A percentile compares a stretch with the other conserved stretches of the same genome.
Evolutionary conservation across 92 coral and sea anemone species (phyloP).

Genomic region (Plumapathes pennacea): DNA sequence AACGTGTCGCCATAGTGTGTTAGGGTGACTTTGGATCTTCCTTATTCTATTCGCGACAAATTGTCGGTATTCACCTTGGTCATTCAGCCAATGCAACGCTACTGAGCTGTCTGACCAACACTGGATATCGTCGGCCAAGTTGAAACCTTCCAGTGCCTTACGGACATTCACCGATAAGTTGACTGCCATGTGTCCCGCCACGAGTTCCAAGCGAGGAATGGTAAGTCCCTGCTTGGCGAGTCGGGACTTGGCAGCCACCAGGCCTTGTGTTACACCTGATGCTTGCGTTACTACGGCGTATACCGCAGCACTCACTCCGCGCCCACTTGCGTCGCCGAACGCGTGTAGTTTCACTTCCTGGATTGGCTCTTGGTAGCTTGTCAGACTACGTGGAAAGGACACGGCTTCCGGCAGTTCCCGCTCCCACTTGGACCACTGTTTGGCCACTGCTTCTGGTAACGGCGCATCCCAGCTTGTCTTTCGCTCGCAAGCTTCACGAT

Average conservation of each 20-base stretch:
- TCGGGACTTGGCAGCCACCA: conserved; percentile 53
- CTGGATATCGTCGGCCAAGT: conserved; percentile 9
- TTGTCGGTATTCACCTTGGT: conserved; percentile 40
- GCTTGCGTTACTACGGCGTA: conserved; percentile 59
- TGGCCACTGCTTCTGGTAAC: conserved; percentile 18
- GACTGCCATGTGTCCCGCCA: conserved; percentile 68
- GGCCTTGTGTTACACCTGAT: conserved; percentile 52
- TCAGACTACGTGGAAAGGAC: conserved; percentile 30
- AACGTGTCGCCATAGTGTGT: conserved; percentile 17
- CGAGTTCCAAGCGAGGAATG: conserved; percentile 56
- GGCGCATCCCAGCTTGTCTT: conserved; percentile 46
- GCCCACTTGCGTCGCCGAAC: conserved; percentile 58
- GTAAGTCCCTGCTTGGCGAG: conserved; percentile 56
- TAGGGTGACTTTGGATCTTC: conserved; percentile 30
- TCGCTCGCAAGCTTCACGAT: conserved; percentile 35
- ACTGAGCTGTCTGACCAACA: conserved; percentile 62
- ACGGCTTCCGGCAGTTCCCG: conserved; percentile 17
- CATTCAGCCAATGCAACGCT: conserved; percentile 40
- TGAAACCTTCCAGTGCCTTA: conserved; percentile 35
- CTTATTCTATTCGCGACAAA: conserved; percentile 45
- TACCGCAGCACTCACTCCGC: conserved; percentile 56
- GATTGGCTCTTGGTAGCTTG: conserved; percentile 41
- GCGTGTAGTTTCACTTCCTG: conserved; percentile 55
- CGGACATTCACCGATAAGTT: conserved; percentile 50
- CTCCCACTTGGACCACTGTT: conserved; percentile 48